A percentile compares a stretch with the other conserved stretches of the same genome.
phyloP scores from a whole-genome alignment of 2,113 vertebrate genomes.

The Engystomops pustulosus region DNA sequence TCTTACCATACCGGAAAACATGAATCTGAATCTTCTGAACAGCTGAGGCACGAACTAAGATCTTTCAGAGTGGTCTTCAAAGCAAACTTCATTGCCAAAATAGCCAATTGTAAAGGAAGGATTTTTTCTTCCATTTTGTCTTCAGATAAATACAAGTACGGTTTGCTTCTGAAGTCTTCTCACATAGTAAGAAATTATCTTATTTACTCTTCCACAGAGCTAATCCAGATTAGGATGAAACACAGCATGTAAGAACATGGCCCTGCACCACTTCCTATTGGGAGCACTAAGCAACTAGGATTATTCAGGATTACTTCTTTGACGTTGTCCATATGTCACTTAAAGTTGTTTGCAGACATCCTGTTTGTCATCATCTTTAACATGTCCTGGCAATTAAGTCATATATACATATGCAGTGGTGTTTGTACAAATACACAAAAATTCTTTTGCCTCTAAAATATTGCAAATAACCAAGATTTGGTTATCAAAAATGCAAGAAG shows the following conservation, averaged over 20 bases:
- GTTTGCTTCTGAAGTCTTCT: background rate
- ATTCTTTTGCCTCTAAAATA: no score
- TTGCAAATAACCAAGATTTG: no score
- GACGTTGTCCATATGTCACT: conserved; percentile 76
- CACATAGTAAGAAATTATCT: conserved; percentile 19
- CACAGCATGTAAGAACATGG: conserved; percentile 60
- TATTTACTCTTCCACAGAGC: conserved; percentile 56
- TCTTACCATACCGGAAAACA: conserved; percentile 67
- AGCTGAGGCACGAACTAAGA: conserved; percentile 67
- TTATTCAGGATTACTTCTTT: conserved; percentile 84
- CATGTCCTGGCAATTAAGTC: background rate
- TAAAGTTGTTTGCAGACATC: conserved; percentile 64
- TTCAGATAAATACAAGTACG: conserved; percentile 56
- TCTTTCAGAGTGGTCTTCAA: conserved; percentile 70
- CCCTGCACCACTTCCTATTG: conserved; percentile 62
- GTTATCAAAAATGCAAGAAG: no score
- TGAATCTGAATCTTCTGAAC: conserved; percentile 62
- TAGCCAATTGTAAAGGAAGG: conserved; percentile 68
- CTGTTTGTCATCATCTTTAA: background rate
- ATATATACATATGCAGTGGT: no score
- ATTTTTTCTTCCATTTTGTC: conserved; percentile 64
- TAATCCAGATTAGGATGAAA: conserved; percentile 63
- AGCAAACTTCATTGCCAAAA: conserved; percentile 66
- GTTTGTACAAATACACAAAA: no score
- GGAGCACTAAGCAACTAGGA: conserved; percentile 72